Percentiles rank a stretch among this genome's conserved stretches.
phyloP scores from a whole-genome alignment of 2,113 vertebrate genomes.

The Acinonyx jubatus region DNA sequence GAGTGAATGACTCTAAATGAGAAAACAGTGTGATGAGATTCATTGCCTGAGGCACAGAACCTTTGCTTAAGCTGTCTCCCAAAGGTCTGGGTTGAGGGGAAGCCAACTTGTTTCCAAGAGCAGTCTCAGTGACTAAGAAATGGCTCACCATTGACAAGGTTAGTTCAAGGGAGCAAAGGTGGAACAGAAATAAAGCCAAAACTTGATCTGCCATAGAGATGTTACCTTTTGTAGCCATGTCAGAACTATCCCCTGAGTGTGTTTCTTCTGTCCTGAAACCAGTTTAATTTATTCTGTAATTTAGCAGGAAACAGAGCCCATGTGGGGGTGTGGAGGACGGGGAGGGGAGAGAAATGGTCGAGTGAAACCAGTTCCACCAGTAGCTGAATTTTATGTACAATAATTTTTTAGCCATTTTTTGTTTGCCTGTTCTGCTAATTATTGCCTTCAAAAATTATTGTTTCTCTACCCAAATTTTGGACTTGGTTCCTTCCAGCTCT shows the following conservation, averaged over 20 bases:
- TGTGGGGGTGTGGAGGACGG: not conserved
- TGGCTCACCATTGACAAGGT: not conserved
- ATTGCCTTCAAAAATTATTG: not conserved
- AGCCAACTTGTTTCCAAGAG: not conserved
- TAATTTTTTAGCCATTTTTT: not conserved
- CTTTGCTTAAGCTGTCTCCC: conserved; percentile 3
- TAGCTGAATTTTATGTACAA: not conserved
- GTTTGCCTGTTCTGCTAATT: not conserved
- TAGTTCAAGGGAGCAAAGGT: not conserved
- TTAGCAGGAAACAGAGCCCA: not conserved
- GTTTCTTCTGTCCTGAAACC: not conserved
- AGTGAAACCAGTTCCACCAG: not conserved
- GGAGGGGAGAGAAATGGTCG: not conserved
- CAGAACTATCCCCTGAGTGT: not conserved
- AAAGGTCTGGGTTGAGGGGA: not conserved
- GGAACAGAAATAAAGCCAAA: not conserved
- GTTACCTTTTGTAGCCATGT: not conserved
- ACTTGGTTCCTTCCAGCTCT: not conserved
- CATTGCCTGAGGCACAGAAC: conserved; percentile 15
- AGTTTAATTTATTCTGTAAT: not conserved
- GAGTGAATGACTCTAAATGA: not conserved
- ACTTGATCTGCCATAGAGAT: not conserved
- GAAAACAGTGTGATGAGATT: not conserved
- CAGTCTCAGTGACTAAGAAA: not conserved
- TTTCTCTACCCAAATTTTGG: not conserved